A percentile compares a stretch with the other conserved stretches of the same genome.
Conservation (phyloP, 2,797 vertebrate genomes). For the Pseudochirops corinnae region DNA sequence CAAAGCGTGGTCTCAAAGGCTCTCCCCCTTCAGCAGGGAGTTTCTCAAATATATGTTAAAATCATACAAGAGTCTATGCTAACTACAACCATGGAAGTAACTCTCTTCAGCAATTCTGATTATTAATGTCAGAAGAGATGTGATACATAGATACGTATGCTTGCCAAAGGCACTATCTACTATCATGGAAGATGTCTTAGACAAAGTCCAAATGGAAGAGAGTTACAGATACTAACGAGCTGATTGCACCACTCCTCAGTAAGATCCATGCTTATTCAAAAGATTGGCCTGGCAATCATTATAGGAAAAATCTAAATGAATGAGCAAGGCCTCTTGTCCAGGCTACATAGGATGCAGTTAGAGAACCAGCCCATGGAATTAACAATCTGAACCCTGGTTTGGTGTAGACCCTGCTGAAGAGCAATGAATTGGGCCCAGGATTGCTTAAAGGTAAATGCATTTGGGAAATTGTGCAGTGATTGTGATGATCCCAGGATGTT, state of each 20-base stretch:
- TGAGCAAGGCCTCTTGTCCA: neutral
- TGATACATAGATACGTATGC: neutral
- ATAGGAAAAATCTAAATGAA: neutral
- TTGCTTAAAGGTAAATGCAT: neutral
- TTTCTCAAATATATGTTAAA: neutral
- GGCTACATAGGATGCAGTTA: neutral
- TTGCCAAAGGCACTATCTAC: neutral
- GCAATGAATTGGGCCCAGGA: neutral
- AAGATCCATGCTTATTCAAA: neutral
- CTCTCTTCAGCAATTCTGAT: neutral
- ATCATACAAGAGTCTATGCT: neutral
- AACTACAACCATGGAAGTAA: neutral
- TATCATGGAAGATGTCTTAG: neutral
- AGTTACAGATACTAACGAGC: neutral
- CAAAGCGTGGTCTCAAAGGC: neutral
- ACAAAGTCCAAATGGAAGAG: neutral
- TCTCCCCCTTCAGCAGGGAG: neutral
- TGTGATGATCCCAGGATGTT: neutral
- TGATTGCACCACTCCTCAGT: neutral
- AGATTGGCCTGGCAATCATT: neutral
- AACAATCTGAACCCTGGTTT: neutral
- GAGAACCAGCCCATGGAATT: neutral
- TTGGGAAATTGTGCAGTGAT: neutral
- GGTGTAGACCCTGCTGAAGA: neutral
- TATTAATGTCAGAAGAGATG: neutral